A percentile compares a stretch with the other conserved stretches of the same genome.
Evolutionary conservation across 1,140 invertebrate species (phyloP).

Genomic region (Dinoponera quadriceps): DNA sequence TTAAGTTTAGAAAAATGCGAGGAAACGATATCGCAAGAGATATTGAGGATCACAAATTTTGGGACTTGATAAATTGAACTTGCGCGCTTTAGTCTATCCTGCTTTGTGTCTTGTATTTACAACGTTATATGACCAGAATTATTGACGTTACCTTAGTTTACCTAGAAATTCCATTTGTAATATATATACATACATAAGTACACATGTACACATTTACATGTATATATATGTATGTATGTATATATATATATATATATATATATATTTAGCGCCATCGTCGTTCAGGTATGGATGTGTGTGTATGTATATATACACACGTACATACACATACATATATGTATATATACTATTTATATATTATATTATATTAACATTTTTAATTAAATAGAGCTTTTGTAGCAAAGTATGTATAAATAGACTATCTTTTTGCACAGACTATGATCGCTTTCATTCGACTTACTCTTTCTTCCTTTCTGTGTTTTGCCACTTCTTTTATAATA

Average conservation of each 20-base stretch:
- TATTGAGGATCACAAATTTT: constrained; percentile 53
- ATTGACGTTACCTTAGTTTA: constrained; percentile 80
- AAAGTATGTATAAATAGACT: constrained; percentile 81
- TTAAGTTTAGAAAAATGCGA: constrained; percentile 8
- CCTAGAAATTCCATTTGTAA: constrained; percentile 78
- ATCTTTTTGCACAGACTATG: constrained; percentile 74
- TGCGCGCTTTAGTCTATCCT: constrained; percentile 54
- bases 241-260: constrained; percentile 59
- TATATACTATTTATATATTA: constrained; percentile 63
- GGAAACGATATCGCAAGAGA: constrained; percentile 55
- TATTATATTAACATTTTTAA: constrained; percentile 80
- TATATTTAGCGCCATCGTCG: constrained; percentile 75
- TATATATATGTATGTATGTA: constrained; percentile 60
- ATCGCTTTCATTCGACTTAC: constrained; percentile 64
- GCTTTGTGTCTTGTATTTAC: constrained; percentile 76
- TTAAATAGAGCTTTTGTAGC: constrained; percentile 80
- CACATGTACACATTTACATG: constrained; percentile 56
- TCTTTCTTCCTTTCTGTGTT: constrained; percentile 18
- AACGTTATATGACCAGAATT: constrained; percentile 83
- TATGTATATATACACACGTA: constrained; percentile 54
- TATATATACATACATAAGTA: constrained; percentile 67
- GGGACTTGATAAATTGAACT: constrained; percentile 54
- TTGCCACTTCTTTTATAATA: neutral
- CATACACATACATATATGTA: constrained; percentile 25
- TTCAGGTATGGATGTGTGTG: constrained; percentile 63